Percentiles rank a stretch among this genome's conserved stretches.
These are phyloP conservation scores for Lipophrys pholis DNA, from an alignment of 2,113 vertebrate genomes.

Conservation along the genomic window DNA sequence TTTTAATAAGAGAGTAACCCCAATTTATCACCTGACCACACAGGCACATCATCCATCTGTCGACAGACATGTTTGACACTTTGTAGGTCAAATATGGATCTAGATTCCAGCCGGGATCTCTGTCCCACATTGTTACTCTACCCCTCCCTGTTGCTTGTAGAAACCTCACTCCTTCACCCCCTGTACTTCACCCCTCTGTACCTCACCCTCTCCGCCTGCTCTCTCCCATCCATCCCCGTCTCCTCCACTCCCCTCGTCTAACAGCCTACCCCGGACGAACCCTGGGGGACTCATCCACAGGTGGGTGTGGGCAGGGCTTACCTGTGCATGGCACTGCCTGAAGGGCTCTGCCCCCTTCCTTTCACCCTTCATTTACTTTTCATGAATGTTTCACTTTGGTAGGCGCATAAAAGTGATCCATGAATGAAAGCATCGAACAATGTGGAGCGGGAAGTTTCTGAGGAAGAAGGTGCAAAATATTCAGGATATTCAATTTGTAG, in stretches of 20 bases:
- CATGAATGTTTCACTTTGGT: constrained; percentile 24
- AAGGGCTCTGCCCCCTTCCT: constrained; percentile 69
- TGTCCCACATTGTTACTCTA: constrained; percentile 49
- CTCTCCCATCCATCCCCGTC: constrained; percentile 49
- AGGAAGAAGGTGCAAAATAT: constrained; percentile 20
- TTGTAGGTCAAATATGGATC: constrained; percentile 63
- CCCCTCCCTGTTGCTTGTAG: constrained; percentile 52
- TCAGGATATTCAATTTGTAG: not conserved
- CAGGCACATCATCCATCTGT: constrained; percentile 8
- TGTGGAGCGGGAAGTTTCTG: constrained; percentile 13
- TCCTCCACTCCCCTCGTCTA: constrained; percentile 81
- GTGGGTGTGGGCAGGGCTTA: constrained; percentile 87
- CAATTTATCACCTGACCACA: constrained; percentile 9
- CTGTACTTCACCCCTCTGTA: constrained; percentile 57
- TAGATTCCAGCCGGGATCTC: constrained; percentile 33
- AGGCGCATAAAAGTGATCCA: constrained; percentile 24
- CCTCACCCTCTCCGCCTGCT: constrained; percentile 66
- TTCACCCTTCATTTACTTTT: constrained; percentile 47
- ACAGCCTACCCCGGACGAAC: constrained; percentile 95
- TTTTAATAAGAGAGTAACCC: not conserved
- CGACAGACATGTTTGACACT: constrained; percentile 65
- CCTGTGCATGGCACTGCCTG: constrained; percentile 84
- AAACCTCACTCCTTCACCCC: constrained; percentile 62
- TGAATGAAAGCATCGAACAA: constrained; percentile 11
- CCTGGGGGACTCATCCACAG: constrained; percentile 91